Evolutionary conservation across 1,140 invertebrate genomes (phyloP), one percentile per base, ranked within the genome.

Genomic region (Cydia pomonella): DNA sequence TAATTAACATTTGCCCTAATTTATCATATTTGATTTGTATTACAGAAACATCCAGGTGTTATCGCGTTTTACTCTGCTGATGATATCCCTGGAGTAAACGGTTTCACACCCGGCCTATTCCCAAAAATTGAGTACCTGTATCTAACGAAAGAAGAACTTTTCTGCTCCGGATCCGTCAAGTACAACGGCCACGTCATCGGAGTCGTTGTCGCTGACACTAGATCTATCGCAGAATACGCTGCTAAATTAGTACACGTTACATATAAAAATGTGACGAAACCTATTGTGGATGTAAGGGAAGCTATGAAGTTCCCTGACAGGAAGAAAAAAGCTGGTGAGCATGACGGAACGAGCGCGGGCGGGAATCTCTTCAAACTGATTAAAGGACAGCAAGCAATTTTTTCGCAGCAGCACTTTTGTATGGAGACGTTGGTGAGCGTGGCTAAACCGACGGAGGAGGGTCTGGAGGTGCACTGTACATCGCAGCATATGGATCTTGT

Each of bases 61-160:
- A 81, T 96, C 2, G 95, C 94, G 1, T 96, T 97, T 80, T 95
- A 95, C 78, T 94, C 94, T n/a, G 95, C 95, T 1, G 95, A 95
- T 80, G 97, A 97, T 87, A 94, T 98, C 41, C 96, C 96, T 0
- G 97, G 97, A 9, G 84, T 90, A 64, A 97, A 97, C 84, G 84
- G 90, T 1, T 95, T 94, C 69, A 92, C 88, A 12, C 79, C 88
- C 3, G 77, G 27, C 5, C 53, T 69, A 0, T 33, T 64, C 63
- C 69, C 0, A 41, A 79, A 0, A 73, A 74, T 75, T 33, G 76
- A n/a, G 41, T 90, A 12, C 79, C 21, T 59, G 18, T 59, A 76
- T 73, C n/a, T 76, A 27, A 73, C 75, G 0, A 87, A 92, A 75
- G 93, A 94, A 88, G 94, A 94, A 84, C 83, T 95, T 16, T 91